These are phyloP conservation scores for Sympetrum striolatum DNA, from an alignment of 2,888 invertebrate species.

Conservation along the genomic window DNA sequence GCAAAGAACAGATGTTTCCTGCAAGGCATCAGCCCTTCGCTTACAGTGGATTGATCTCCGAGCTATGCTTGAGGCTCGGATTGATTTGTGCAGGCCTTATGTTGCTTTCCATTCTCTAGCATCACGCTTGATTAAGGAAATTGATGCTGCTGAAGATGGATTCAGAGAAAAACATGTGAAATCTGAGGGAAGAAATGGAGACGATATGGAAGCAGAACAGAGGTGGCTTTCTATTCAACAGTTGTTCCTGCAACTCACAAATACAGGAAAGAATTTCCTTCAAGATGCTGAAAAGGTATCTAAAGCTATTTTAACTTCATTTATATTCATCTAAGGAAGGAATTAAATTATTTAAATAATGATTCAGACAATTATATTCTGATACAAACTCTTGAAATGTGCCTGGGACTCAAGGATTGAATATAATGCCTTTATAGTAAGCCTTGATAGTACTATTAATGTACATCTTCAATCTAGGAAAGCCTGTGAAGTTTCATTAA, in stretches of 20 bases:
- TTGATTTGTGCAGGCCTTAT: conserved; percentile 71
- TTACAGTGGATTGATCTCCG: conserved; percentile 71
- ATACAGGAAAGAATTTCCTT: conserved; percentile 72
- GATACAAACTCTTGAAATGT: no score
- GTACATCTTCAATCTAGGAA: no score
- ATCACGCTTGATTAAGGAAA: conserved; percentile 69
- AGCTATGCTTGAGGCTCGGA: conserved; percentile 65
- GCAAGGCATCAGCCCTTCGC: conserved; percentile 69
- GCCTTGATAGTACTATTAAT: no score
- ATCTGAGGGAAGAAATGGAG: conserved; percentile 59
- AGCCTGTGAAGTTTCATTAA: no score
- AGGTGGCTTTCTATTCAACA: conserved; percentile 71
- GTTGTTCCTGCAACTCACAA: conserved; percentile 70
- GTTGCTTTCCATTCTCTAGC: conserved; percentile 76
- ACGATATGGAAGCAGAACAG: conserved; percentile 62
- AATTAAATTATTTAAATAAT: no score
- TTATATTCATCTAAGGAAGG: no score
- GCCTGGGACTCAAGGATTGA: no score
- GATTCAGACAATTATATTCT: no score
- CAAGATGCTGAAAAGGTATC: conserved; percentile 67
- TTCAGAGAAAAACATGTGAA: conserved; percentile 60
- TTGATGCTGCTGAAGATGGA: conserved; percentile 70
- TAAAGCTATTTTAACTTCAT: conserved; percentile 36
- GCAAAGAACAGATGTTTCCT: conserved; percentile 68
- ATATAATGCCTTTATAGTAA: no score